phyloP scores from a whole-genome alignment of 2,888 invertebrate genomes.

The Agonum fuliginosum region DNA sequence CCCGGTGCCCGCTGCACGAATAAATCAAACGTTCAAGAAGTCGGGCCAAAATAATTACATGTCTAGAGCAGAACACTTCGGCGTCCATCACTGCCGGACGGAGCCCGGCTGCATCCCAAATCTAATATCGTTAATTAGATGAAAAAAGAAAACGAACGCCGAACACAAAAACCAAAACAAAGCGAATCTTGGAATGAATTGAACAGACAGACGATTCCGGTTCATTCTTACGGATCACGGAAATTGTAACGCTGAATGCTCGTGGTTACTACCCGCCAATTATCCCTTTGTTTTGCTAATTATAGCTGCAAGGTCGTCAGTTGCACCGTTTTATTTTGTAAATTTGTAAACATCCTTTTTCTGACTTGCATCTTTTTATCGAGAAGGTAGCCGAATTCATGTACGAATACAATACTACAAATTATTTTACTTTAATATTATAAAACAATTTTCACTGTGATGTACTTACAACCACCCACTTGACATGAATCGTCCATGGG shows the following conservation, averaged over 20 bases:
- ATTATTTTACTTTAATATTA: too few relatives aligned
- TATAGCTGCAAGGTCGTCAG: neutral
- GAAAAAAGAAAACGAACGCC: constrained; percentile 66
- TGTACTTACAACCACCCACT: too few relatives aligned
- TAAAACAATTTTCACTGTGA: too few relatives aligned
- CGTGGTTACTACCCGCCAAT: neutral
- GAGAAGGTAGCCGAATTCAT: too few relatives aligned
- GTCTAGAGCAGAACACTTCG: constrained; percentile 72
- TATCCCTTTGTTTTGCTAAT: constrained; percentile 28
- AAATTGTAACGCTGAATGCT: neutral
- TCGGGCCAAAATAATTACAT: constrained; percentile 73
- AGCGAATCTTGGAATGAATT: constrained; percentile 39
- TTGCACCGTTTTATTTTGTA: neutral
- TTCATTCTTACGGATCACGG: constrained; percentile 47
- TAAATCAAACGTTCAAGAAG: constrained; percentile 73
- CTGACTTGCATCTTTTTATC: too few relatives aligned
- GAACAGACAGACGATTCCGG: neutral
- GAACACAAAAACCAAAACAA: constrained; percentile 52
- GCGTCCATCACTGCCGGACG: constrained; percentile 70
- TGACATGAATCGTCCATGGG: too few relatives aligned
- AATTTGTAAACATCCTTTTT: neutral
- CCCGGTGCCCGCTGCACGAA: constrained; percentile 67
- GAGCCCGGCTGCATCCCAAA: constrained; percentile 70
- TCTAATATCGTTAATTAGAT: constrained; percentile 74
- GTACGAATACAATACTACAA: too few relatives aligned